A percentile compares a stretch with the other conserved stretches of the same genome.
These are phyloP conservation scores for Chondrilla cf. caribensis DNA, from an alignment of 37 sponge, comb jelly and placozoan genomes.

Conservation along the genomic window DNA sequence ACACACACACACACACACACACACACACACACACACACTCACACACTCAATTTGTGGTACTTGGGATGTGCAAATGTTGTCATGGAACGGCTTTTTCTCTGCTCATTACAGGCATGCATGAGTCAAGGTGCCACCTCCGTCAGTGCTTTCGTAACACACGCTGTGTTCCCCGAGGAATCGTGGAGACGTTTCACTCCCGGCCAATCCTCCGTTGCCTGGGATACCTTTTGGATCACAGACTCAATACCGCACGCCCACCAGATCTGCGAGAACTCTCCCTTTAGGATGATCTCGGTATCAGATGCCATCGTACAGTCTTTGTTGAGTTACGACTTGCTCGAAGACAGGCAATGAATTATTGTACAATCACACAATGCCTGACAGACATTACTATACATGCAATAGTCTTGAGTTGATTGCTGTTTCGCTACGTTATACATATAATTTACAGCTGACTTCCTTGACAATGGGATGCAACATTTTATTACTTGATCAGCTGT, in stretches of 20 bases:
- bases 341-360: background rate
- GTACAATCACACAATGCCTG: background rate
- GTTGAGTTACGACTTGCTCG: constrained; percentile 22
- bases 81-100: background rate
- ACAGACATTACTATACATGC: no score
- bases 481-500: no score
- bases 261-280: constrained; percentile 55
- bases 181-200: constrained; percentile 68
- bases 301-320: constrained; percentile 71
- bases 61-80: no score
- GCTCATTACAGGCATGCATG: constrained; percentile 58
- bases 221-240: constrained; percentile 88
- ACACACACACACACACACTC: no score
- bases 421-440: no score
- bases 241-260: constrained; percentile 73
- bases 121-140: constrained; percentile 54
- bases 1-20: no score
- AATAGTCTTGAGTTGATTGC: no score
- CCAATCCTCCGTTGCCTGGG: constrained; percentile 31
- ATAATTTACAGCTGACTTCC: no score
- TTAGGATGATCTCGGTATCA: constrained; percentile 71
- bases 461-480: no score
- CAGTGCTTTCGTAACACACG: constrained; percentile 90
- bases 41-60: no score
- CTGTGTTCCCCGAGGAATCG: constrained; percentile 81